These are phyloP conservation scores for Paradoxurus hermaphroditus DNA, from an alignment of 2,113 vertebrate species.

Conservation along the genomic window DNA sequence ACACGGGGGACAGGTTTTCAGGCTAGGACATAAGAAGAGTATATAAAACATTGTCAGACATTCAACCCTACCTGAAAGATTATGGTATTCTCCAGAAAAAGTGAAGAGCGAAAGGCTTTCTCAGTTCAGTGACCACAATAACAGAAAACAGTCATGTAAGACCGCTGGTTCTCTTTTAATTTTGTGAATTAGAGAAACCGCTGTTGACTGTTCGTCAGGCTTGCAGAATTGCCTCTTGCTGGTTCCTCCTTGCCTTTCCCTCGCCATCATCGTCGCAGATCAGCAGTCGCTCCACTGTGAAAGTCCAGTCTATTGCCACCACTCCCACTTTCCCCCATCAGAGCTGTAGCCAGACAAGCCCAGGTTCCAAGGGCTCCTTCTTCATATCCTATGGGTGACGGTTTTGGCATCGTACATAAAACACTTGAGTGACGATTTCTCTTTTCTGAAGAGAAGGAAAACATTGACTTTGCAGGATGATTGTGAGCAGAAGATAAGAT, in stretches of 20 bases:
- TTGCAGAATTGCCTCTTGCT: not conserved
- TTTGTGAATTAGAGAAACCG: not conserved
- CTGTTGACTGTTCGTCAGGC: not conserved
- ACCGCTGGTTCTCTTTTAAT: not conserved
- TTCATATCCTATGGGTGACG: not conserved
- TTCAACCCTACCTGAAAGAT: slow-evolving; percentile 21
- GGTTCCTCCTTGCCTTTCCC: not conserved
- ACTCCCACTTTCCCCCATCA: not conserved
- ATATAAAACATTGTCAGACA: slow-evolving; percentile 40
- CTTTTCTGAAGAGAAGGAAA: not conserved
- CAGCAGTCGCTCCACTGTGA: not conserved
- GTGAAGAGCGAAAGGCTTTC: not conserved
- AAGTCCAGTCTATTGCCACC: not conserved
- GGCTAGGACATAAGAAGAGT: slow-evolving; percentile 23
- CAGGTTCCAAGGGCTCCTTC: not conserved
- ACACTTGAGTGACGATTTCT: not conserved
- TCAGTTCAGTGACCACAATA: not conserved
- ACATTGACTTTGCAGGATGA: not conserved
- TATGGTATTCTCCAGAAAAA: slow-evolving; percentile 6
- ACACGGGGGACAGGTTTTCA: slow-evolving; percentile 27
- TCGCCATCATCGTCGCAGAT: not conserved
- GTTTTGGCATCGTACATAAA: not conserved
- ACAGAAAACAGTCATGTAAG: not conserved
- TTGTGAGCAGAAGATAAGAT: not conserved
- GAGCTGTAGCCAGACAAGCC: not conserved